phyloP scores from a whole-genome alignment of 2,888 invertebrate genomes.

The Ischnura elegans region DNA sequence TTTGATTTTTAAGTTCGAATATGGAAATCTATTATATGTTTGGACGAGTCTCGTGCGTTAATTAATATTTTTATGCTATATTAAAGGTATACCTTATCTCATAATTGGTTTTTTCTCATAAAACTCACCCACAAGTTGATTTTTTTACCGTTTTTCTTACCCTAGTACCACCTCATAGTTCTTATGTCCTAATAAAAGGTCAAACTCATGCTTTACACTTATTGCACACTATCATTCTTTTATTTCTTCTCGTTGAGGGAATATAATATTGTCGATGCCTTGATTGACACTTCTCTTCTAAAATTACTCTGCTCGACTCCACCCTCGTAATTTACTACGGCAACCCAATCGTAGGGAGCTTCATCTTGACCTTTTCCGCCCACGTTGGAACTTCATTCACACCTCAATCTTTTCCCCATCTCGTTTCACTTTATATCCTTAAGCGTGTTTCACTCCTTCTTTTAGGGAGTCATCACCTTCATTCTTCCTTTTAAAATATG shows the following conservation, averaged over 20 bases:
- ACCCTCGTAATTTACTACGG: neutral
- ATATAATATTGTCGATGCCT: neutral
- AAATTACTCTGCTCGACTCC: neutral
- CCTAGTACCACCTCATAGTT: neutral
- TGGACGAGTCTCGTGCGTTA: too few relatives aligned
- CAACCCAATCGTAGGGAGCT: neutral
- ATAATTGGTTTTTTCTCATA: too few relatives aligned
- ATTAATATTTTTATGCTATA: too few relatives aligned
- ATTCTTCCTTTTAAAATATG: too few relatives aligned
- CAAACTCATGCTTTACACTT: neutral
- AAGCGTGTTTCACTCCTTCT: too few relatives aligned
- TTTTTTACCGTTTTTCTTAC: neutral
- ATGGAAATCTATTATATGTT: too few relatives aligned
- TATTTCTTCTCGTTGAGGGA: neutral
- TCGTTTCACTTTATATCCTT: constrained; percentile 24
- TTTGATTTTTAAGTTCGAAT: too few relatives aligned
- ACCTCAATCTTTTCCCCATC: constrained; percentile 14
- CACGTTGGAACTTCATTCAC: constrained; percentile 43
- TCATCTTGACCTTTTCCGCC: constrained; percentile 38
- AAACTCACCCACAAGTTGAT: neutral
- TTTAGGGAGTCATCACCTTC: too few relatives aligned
- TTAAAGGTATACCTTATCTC: too few relatives aligned
- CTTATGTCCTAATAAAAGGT: neutral
- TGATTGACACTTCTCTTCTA: neutral
- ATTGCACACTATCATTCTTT: neutral